A percentile compares a stretch with the other conserved stretches of the same genome.
Evolutionary conservation across 2,113 vertebrate species (phyloP).

Genomic region (Carollia perspicillata): DNA sequence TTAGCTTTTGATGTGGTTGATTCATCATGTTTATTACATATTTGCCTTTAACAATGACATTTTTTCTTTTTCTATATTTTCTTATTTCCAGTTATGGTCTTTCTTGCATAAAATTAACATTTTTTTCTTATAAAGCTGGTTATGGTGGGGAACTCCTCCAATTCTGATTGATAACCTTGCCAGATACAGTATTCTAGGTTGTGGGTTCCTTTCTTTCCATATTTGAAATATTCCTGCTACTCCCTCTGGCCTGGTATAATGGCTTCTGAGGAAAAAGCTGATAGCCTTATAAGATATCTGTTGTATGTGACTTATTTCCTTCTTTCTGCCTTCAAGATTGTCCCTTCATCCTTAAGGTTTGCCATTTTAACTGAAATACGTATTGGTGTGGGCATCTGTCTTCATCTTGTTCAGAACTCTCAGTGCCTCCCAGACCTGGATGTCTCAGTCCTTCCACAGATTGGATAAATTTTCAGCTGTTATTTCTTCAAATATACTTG

Average conservation of each 20-base stretch:
- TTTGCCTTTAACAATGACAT: not conserved
- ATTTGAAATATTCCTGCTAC: not conserved
- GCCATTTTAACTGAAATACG: not conserved
- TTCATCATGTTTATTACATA: not conserved
- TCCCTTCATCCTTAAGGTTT: not conserved
- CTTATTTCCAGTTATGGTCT: not conserved
- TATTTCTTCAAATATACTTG: not conserved
- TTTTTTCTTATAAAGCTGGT: not conserved
- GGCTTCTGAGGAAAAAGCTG: not conserved
- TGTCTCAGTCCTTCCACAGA: not conserved
- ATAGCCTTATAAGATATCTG: not conserved
- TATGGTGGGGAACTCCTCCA: not conserved
- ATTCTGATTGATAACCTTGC: not conserved
- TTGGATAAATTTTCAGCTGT: not conserved
- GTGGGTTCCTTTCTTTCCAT: not conserved
- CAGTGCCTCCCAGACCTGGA: not conserved
- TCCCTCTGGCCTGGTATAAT: not conserved
- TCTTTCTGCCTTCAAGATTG: not conserved
- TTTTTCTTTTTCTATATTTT: not conserved
- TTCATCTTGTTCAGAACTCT: not conserved
- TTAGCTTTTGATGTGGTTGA: not conserved
- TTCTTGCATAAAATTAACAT: not conserved
- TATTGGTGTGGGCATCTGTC: not conserved
- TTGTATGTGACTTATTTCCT: not conserved
- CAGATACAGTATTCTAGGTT: not conserved